Evolutionary conservation across 2,797 vertebrate species (phyloP), one percentile per base, ranked within the genome.

Genomic region (Chelon labrosus): DNA sequence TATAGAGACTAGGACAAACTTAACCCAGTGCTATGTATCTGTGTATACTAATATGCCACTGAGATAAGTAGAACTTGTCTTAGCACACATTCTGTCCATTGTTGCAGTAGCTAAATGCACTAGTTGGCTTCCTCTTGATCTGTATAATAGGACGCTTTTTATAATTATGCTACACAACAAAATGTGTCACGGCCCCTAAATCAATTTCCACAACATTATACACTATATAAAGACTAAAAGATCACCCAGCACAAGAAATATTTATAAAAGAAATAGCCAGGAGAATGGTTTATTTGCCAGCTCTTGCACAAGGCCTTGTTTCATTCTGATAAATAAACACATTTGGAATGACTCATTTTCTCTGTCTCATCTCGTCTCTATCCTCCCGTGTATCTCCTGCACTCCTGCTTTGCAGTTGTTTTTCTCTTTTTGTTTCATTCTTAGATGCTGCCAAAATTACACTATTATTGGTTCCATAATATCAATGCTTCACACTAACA

Each of bases 291-390:
- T 47, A 72, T 63, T 59, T 49, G 37, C 46, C 17, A 38, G 58
- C 82, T 73, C 87, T 79, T 70, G 79, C 82, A 73, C 65, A 13
- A 58, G 12, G 60, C 50, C 75, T 75, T 56, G 62, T 35, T 62
- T 77, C 47, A 53, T 49, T 77, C 57, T 77, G 75, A 70, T 77
- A 75, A 83, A 73, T 62, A 65, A 69, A 75, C 65, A 65, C 50
- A 66, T 75, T 72, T 57, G 20, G 58, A 80, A 73, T 85, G 80
- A 89, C 27, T 85, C 61, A 82, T 70, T 52, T 13, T 59, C 35
- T 14, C 50, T 73, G 51, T 68, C 64, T 64, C 67, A 68, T 35
- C 31, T 44, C 22, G 44, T 75, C 61, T 80, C 66, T 25, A 0
- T 42, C 61, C 68, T 44, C 31, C 39, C 22, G 13, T 42, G 25